These are phyloP conservation scores for Tapirus indicus DNA, from an alignment of 2,797 vertebrate genomes.

Conservation along the genomic window DNA sequence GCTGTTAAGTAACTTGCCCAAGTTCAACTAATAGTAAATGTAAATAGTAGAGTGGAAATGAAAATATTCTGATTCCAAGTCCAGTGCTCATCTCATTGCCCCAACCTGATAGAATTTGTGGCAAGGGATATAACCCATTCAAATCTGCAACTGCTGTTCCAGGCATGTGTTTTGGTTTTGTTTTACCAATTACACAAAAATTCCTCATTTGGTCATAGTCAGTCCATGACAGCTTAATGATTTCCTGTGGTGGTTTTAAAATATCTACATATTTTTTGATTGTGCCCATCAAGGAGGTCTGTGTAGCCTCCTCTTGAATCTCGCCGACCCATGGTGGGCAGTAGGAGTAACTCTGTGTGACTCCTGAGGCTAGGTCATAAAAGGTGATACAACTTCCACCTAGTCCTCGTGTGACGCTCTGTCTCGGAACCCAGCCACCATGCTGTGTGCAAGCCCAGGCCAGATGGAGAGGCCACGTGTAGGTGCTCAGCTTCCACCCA, in stretches of 20 bases:
- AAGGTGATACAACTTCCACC: neutral
- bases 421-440: neutral
- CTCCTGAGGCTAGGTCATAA: neutral
- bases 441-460: neutral
- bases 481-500: neutral
- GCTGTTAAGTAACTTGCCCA: neutral
- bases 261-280: neutral
- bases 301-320: neutral
- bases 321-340: neutral
- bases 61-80: slow-evolving; percentile 3
- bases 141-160: neutral
- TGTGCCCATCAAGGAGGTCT: neutral
- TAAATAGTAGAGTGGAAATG: neutral
- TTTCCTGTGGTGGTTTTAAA: slow-evolving; percentile 2
- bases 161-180: slow-evolving; percentile 28
- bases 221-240: neutral
- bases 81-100: neutral
- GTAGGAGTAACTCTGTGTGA: neutral
- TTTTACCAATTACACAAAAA: neutral
- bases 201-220: neutral
- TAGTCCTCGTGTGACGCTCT: neutral
- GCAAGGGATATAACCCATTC: neutral
- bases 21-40: neutral
- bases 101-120: neutral
- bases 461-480: neutral